Evolutionary conservation across 2,888 invertebrate species (phyloP).

Genomic region (Hydropsyche betteni): DNA sequence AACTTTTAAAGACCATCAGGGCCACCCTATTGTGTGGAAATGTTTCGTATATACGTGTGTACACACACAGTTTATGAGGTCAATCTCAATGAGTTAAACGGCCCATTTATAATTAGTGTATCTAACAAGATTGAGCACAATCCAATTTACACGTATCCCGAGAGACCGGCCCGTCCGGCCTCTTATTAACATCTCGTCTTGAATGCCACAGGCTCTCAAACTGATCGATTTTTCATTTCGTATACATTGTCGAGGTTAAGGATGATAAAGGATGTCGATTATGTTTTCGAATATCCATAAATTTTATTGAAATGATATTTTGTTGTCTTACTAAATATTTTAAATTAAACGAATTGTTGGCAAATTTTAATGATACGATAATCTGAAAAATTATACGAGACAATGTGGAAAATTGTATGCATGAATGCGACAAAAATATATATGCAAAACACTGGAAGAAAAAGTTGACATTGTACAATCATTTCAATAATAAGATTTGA

Average conservation of each 20-base stretch:
- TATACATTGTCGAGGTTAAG: neutral
- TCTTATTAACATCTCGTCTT: conserved; percentile 19
- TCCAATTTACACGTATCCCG: conserved; percentile 40
- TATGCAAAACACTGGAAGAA: too few relatives aligned
- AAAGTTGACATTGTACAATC: too few relatives aligned
- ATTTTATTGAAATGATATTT: neutral
- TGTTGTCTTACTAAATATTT: too few relatives aligned
- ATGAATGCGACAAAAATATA: too few relatives aligned
- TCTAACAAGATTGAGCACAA: conserved; percentile 37
- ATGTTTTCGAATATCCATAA: neutral
- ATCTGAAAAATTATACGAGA: too few relatives aligned
- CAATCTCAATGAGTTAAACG: conserved; percentile 15
- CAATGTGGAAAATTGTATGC: too few relatives aligned
- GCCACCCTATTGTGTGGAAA: too few relatives aligned
- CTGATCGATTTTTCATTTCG: neutral
- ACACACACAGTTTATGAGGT: conserved; percentile 23
- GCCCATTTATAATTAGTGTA: conserved; percentile 41
- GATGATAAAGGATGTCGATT: neutral
- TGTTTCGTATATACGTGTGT: neutral
- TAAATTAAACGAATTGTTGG: too few relatives aligned
- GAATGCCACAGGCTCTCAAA: too few relatives aligned
- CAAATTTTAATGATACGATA: too few relatives aligned
- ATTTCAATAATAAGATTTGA: too few relatives aligned
- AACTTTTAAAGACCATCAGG: too few relatives aligned
- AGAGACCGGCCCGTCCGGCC: conserved; percentile 19